Conservation (phyloP, 2,113 vertebrate genomes). For the Mesembrinibis cayennensis region DNA sequence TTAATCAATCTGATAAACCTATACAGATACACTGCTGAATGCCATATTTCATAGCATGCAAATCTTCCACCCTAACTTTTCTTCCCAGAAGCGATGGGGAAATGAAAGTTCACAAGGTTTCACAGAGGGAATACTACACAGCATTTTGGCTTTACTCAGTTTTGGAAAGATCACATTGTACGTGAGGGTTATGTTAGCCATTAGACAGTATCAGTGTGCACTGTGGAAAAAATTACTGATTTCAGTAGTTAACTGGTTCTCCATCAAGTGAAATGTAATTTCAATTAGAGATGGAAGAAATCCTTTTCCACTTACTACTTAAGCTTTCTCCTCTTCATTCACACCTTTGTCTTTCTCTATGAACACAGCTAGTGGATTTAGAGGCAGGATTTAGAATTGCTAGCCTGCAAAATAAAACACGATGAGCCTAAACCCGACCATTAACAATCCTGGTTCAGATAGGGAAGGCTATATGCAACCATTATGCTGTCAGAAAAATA, state of each 20-base stretch:
- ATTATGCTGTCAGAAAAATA: background rate
- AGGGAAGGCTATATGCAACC: background rate
- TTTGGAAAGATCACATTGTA: background rate
- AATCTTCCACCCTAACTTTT: background rate
- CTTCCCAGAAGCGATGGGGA: background rate
- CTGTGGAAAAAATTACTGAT: background rate
- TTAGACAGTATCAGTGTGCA: background rate
- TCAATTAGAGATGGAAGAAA: background rate
- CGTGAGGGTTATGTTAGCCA: background rate
- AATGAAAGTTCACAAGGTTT: background rate
- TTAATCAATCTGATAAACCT: background rate
- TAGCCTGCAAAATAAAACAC: background rate
- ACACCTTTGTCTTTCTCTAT: background rate
- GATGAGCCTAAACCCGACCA: background rate
- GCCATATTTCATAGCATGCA: background rate
- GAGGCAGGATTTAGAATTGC: background rate
- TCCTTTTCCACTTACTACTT: background rate
- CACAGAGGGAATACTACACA: background rate
- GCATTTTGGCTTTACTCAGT: background rate
- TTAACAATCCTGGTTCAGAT: background rate
- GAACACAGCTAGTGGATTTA: background rate
- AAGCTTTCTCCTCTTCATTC: background rate
- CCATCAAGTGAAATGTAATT: background rate
- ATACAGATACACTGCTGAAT: background rate
- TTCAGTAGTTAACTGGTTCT: background rate